Percentiles rank a stretch among this genome's conserved stretches.
Evolutionary conservation across 2,888 invertebrate species (phyloP).

Genomic region (Lamellibrachia satsuma): DNA sequence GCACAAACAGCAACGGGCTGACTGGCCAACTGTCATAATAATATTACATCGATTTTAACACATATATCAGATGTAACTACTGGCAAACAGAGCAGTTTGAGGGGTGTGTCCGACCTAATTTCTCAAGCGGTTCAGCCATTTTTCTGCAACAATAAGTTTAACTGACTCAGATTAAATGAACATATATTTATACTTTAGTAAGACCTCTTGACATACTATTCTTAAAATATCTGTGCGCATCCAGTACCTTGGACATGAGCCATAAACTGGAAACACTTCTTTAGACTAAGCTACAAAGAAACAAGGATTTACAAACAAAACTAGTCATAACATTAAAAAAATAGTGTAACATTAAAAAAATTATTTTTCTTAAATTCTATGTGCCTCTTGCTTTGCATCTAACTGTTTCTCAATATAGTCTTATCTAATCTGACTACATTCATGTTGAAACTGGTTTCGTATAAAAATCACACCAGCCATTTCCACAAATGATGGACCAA

Average conservation of each 20-base stretch:
- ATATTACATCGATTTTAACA: not conserved
- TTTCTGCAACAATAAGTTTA: too few species aligned
- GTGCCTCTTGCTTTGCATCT: not conserved
- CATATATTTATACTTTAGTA: too few species aligned
- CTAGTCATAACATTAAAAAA: not conserved
- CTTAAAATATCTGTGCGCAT: too few species aligned
- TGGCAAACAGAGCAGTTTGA: not conserved
- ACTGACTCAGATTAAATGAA: too few species aligned
- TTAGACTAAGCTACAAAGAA: not conserved
- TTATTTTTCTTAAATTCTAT: too few species aligned
- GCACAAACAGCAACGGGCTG: not conserved
- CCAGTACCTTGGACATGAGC: not conserved
- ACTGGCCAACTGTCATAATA: not conserved
- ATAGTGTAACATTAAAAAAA: too few species aligned
- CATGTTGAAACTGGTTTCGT: not conserved
- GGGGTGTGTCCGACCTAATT: too few species aligned
- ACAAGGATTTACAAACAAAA: not conserved
- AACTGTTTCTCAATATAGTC: not conserved
- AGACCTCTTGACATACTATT: too few species aligned
- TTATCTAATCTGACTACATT: not conserved
- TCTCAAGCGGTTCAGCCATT: too few species aligned
- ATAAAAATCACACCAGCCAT: too few species aligned
- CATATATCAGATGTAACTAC: not conserved
- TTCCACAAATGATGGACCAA: too few species aligned
- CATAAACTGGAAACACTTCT: not conserved